Evolutionary conservation across 2,888 invertebrate genomes (phyloP).

Genomic region (Muscina levida): DNA sequence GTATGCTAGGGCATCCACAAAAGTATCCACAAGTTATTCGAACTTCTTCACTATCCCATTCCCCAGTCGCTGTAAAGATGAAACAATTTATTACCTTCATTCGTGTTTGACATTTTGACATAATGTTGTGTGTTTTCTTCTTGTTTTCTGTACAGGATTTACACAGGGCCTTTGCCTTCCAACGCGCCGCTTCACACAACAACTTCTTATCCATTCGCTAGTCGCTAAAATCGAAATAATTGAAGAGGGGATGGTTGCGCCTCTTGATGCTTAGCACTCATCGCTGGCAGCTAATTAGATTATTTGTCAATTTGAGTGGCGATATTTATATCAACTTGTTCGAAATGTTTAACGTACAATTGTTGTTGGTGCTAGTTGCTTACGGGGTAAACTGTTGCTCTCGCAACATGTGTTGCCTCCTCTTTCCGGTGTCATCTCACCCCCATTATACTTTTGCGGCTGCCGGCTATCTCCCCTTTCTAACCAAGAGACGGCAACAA

Average conservation of each 20-base stretch:
- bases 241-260: slow-evolving; percentile 11
- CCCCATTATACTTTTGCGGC: neutral
- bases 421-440: slow-evolving; percentile 3
- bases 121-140: slow-evolving; percentile 66
- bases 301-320: slow-evolving; percentile 74
- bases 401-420: slow-evolving; percentile 40
- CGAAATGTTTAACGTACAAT: slow-evolving; percentile 25
- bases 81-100: slow-evolving; percentile 75
- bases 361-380: slow-evolving; percentile 41
- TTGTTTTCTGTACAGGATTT: slow-evolving; percentile 57
- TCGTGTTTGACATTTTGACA: slow-evolving; percentile 77
- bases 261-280: slow-evolving; percentile 76
- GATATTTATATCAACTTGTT: slow-evolving; percentile 66
- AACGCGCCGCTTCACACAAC: neutral
- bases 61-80: slow-evolving; percentile 38
- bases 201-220: neutral
- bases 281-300: slow-evolving; percentile 77
- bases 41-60: neutral
- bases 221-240: neutral
- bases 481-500: too few relatives aligned
- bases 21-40: neutral
- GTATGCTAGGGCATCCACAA: neutral
- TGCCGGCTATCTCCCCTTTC: neutral
- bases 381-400: slow-evolving; percentile 45
- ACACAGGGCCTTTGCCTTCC: slow-evolving; percentile 1